Percentiles rank a stretch among this genome's conserved stretches.
Evolutionary conservation across 2,797 vertebrate genomes (phyloP).

Genomic region (Masticophis lateralis): DNA sequence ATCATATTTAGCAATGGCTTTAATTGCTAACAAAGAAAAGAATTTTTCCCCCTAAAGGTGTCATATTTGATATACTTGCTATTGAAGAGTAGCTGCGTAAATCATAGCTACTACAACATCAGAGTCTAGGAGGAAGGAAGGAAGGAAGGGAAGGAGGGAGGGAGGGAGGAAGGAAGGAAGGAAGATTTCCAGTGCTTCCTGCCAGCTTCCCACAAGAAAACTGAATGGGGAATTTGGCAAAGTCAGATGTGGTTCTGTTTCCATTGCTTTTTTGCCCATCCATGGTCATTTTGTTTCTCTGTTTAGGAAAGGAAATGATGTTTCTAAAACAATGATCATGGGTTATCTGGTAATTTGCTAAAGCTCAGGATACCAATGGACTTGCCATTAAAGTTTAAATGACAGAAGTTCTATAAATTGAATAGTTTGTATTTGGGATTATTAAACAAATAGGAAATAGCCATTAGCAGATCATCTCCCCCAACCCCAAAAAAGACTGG

Average conservation of each 20-base stretch:
- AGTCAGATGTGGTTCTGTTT: no score
- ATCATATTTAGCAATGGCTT: neutral
- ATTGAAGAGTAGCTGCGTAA: neutral
- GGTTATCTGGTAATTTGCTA: neutral
- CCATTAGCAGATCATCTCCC: neutral
- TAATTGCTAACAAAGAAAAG: constrained; percentile 33
- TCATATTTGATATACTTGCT: neutral
- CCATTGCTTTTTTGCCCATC: no score
- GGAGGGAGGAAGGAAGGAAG: neutral
- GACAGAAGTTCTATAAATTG: neutral
- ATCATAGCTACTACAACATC: neutral
- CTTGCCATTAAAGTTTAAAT: neutral
- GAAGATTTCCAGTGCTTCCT: neutral
- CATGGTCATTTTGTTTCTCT: no score
- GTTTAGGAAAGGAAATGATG: neutral
- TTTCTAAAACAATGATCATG: no score
- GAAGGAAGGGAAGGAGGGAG: neutral
- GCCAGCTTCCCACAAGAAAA: no score
- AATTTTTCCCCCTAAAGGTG: neutral
- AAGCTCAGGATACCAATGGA: neutral
- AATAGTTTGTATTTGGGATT: neutral
- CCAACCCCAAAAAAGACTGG: neutral
- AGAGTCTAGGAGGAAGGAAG: neutral
- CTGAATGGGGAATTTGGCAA: no score
- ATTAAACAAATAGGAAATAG: neutral